Evolutionary conservation across 1,140 invertebrate species (phyloP).

Genomic region (Lordiphosa stackelbergi): DNA sequence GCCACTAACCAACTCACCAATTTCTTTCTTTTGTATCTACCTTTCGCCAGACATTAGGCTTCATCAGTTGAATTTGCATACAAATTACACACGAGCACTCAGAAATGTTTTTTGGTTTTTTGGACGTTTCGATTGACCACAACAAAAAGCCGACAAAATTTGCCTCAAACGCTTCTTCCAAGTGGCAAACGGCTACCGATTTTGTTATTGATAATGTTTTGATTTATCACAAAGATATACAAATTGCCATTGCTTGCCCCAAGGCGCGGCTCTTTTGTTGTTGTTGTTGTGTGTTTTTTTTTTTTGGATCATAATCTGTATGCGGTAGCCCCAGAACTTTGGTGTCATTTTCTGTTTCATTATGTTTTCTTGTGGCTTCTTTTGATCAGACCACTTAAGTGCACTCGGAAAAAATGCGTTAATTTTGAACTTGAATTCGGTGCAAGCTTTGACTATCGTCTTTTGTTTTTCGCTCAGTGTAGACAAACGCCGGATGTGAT

Average conservation of each 20-base stretch:
- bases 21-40: conserved; percentile 2
- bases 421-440: no score
- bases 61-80: conserved; percentile 71
- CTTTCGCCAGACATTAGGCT: conserved; percentile 52
- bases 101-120: conserved; percentile 31
- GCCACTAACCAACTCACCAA: no score
- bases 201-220: conserved; percentile 75
- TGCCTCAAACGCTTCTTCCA: conserved; percentile 47
- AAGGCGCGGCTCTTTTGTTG: conserved; percentile 46
- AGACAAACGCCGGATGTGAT: conserved; percentile 8
- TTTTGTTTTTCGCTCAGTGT: no score
- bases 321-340: conserved; percentile 44
- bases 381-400: conserved; percentile 4
- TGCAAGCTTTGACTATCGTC: no score
- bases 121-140: conserved; percentile 43
- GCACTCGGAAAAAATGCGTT: background rate
- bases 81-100: conserved; percentile 68
- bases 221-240: conserved; percentile 73
- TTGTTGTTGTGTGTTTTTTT: conserved; percentile 23
- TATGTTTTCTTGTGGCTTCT: conserved; percentile 31
- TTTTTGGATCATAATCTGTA: conserved; percentile 34
- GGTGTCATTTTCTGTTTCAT: conserved; percentile 41
- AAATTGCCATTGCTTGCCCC: conserved; percentile 57
- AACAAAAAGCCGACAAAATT: conserved; percentile 61
- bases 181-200: conserved; percentile 74